These are phyloP conservation scores for Chelonoidis abingdonii DNA, from an alignment of 2,113 vertebrate genomes.

Conservation along the genomic window DNA sequence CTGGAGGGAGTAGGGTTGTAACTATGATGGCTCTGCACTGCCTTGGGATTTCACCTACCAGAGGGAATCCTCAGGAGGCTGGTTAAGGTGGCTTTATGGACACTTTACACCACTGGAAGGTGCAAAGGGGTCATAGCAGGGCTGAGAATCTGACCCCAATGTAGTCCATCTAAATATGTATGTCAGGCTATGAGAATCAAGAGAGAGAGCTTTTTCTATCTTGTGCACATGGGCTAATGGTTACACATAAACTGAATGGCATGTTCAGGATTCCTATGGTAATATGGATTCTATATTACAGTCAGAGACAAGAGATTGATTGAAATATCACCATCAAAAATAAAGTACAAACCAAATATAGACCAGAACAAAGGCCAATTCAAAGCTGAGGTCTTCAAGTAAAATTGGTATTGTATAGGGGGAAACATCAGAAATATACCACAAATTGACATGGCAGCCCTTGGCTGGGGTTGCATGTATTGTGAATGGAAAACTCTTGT, in stretches of 20 bases:
- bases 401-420: not conserved
- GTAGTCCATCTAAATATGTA: not conserved
- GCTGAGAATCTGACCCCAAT: not conserved
- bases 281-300: not conserved
- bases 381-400: constrained; percentile 25
- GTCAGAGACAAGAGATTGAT: not conserved
- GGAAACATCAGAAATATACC: constrained; percentile 27
- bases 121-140: not conserved
- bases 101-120: not conserved
- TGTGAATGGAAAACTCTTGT: constrained; percentile 70
- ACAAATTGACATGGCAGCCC: constrained; percentile 31
- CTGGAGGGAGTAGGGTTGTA: not conserved
- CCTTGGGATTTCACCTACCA: accelerated
- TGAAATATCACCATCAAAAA: not conserved
- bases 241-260: not conserved
- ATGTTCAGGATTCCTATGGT: not conserved
- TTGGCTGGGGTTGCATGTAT: not conserved
- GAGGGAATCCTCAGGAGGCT: not conserved
- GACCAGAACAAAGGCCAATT: not conserved
- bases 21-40: not conserved
- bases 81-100: not conserved
- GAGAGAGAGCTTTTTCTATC: not conserved
- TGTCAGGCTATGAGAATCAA: not conserved
- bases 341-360: constrained; percentile 4
- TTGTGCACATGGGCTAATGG: not conserved